Base-by-base conservation (phyloP, 2,888 invertebrate genomes). In the Microchrysa polita region DNA sequence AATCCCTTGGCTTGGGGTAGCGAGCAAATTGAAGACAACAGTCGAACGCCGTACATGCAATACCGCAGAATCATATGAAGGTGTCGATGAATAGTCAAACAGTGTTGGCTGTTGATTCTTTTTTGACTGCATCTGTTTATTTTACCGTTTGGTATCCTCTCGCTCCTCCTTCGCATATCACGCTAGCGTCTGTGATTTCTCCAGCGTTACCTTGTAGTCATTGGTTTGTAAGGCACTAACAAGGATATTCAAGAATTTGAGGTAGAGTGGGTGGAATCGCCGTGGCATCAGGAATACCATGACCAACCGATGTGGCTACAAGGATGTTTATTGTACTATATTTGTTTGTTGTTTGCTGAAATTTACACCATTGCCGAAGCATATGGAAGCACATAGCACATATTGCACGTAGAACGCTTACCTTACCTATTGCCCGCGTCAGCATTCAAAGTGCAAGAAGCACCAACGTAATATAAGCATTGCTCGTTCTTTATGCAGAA, bases 281-380 rank as follows among this genome's bases (percentile, higher is more conserved):
- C 27, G 48, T 18, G 4, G 44, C 4, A 34, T 34, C 27, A 34
- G 27, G 27, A 2, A 34, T 7, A 34, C 27, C 7, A 34, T 34
- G 55, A 12, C 48, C 48, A 12, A 48, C 48, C 27, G 10, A 48
- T 10, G 22, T 67, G 16, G 53, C 9, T n/a, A 63, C 63, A 63
- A 63, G 44, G 16, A 63, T 67, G 53, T 67, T 67, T 67, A 67
- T 67, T 67, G 67, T 55, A 27, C 67, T 67, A n/a, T n/a, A n/a
- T n/a, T n/a, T n/a, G 53, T 67, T 67, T 67, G 67, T 53, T 67
- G 67, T 55, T 67, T 53, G 34, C 67, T 67, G 34, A 67, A 67
- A 67, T 67, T 67, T 67, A 67, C 67, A 53, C 67, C 67, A n/a
- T n/a, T n/a, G 55, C 34, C 34, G 55, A 52, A n/a, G 53, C 53